Evolutionary conservation across 2,888 invertebrate species (phyloP).

Genomic region (Empis stercorea): DNA sequence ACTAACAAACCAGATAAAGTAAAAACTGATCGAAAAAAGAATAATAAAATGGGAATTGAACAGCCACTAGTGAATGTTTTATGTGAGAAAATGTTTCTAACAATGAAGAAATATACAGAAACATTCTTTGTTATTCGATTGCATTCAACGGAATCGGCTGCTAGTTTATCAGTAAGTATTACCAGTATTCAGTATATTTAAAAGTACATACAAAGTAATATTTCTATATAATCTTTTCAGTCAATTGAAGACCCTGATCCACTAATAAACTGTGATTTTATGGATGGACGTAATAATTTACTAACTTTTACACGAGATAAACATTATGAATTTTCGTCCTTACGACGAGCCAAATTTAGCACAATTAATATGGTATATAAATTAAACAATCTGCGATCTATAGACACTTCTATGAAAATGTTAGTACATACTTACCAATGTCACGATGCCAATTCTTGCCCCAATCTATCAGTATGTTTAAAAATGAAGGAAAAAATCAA

Average conservation of each 20-base stretch:
- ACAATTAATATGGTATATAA: slow-evolving; percentile 92
- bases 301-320: slow-evolving; percentile 89
- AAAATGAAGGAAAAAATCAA: slow-evolving; percentile 72
- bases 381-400: slow-evolving; percentile 69
- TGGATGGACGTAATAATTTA: slow-evolving; percentile 97
- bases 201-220: too few relatives aligned
- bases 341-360: slow-evolving; percentile 81
- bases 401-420: slow-evolving; percentile 46
- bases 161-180: slow-evolving; percentile 62
- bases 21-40: slow-evolving; percentile 82
- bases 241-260: slow-evolving; percentile 91
- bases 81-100: slow-evolving; percentile 86
- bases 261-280: slow-evolving; percentile 81
- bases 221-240: slow-evolving; percentile 35
- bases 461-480: slow-evolving; percentile 76
- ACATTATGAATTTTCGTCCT: slow-evolving; percentile 91
- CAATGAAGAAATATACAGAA: slow-evolving; percentile 97
- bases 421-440: slow-evolving; percentile 90
- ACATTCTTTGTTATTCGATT: slow-evolving; percentile 95
- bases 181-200: too few relatives aligned
- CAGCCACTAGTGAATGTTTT: slow-evolving; percentile 81
- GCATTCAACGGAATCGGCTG: slow-evolving; percentile 82
- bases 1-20: slow-evolving; percentile 68
- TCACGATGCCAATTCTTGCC: slow-evolving; percentile 88
- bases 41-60: slow-evolving; percentile 76